These are phyloP conservation scores for Forbesichthys papilliferus DNA, from an alignment of 2,113 vertebrate species.

Conservation along the genomic window DNA sequence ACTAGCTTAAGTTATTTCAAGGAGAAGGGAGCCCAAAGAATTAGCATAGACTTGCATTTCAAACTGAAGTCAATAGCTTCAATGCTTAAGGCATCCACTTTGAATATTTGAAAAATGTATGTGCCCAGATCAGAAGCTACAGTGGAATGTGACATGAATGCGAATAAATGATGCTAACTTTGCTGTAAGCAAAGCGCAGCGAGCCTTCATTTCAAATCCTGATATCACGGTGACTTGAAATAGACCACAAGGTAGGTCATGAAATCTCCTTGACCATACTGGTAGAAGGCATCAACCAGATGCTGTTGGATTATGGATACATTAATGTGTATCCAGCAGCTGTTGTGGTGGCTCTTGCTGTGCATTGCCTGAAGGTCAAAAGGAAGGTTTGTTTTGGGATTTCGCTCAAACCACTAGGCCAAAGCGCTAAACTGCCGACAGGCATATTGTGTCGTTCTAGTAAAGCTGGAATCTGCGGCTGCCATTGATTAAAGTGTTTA, in stretches of 20 bases:
- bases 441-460: conserved; percentile 9
- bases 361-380: conserved; percentile 34
- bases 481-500: conserved; percentile 16
- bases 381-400: conserved; percentile 40
- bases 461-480: neutral
- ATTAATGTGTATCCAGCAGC: conserved; percentile 35
- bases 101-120: conserved; percentile 12
- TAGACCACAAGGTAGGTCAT: conserved; percentile 17
- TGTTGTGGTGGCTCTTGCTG: conserved; percentile 1
- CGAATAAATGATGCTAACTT: conserved; percentile 14
- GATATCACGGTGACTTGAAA: conserved; percentile 6
- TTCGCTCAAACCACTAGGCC: neutral
- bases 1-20: conserved; percentile 37
- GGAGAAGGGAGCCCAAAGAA: conserved; percentile 53
- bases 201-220: conserved; percentile 10
- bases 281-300: conserved; percentile 26
- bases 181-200: conserved; percentile 13
- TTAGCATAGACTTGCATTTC: conserved; percentile 39
- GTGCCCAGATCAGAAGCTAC: no score
- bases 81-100: conserved; percentile 39
- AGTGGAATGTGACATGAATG: conserved; percentile 34
- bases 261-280: conserved; percentile 24
- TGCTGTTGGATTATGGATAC: conserved; percentile 39
- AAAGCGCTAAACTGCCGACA: conserved; percentile 1
- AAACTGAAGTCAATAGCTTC: conserved; percentile 42